These are phyloP conservation scores for Aphaenogaster rudis DNA, from an alignment of 1,140 invertebrate species.

Conservation along the genomic window DNA sequence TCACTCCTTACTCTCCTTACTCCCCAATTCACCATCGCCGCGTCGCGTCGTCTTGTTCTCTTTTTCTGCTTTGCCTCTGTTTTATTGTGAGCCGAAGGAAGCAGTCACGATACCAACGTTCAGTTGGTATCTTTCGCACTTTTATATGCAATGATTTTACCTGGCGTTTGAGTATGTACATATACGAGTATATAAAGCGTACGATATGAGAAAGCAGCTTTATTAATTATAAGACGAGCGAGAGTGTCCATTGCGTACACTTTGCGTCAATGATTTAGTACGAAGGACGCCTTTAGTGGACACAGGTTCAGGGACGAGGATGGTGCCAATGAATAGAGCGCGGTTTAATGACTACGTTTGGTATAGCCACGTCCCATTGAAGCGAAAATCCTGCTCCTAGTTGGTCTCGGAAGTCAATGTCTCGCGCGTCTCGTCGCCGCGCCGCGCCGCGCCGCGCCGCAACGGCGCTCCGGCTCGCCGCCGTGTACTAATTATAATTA, in stretches of 20 bases:
- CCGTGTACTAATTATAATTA: constrained; percentile 72
- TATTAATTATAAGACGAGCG: constrained; percentile 30
- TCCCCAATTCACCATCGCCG: background rate
- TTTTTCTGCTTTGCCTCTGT: constrained; percentile 52
- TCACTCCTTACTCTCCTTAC: background rate
- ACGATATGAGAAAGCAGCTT: background rate
- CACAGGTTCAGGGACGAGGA: constrained; percentile 28
- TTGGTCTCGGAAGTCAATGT: constrained; percentile 55
- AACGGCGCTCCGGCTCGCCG: constrained; percentile 4
- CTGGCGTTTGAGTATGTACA: background rate
- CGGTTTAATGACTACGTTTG: constrained; percentile 62
- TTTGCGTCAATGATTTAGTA: constrained; percentile 32
- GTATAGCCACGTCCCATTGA: constrained; percentile 46
- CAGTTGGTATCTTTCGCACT: background rate
- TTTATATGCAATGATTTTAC: background rate
- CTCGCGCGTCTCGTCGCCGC: constrained; percentile 28
- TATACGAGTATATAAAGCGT: background rate
- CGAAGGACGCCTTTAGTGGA: constrained; percentile 24
- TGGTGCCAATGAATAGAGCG: constrained; percentile 27
- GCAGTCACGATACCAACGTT: constrained; percentile 40
- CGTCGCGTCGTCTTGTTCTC: constrained; percentile 7
- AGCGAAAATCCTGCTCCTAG: constrained; percentile 53
- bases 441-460: background rate
- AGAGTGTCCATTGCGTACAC: background rate
- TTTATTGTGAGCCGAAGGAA: constrained; percentile 59